A percentile compares a stretch with the other conserved stretches of the same genome.
These are phyloP conservation scores for Ceratina australensis DNA, from an alignment of 1,140 invertebrate species.

Conservation along the genomic window DNA sequence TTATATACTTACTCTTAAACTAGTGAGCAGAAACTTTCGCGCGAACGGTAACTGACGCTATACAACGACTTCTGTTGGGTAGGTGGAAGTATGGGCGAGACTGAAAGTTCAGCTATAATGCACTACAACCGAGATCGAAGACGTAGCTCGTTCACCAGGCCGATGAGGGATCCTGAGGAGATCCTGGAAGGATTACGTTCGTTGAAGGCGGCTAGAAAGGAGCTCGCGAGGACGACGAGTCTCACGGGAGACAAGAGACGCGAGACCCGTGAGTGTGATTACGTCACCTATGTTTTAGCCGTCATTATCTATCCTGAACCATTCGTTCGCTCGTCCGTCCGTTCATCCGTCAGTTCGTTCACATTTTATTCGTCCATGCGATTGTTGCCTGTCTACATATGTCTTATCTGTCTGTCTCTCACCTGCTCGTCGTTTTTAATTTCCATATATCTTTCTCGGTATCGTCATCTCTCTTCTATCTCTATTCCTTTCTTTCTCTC, in stretches of 20 bases:
- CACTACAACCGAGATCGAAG: conserved; percentile 85
- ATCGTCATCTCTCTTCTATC: conserved; percentile 20
- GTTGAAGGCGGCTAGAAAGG: conserved; percentile 87
- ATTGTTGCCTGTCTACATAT: conserved; percentile 40
- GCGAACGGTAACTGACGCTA: no score
- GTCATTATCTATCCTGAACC: conserved; percentile 35
- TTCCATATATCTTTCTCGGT: conserved; percentile 17
- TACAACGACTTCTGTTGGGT: background rate
- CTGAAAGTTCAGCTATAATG: conserved; percentile 79
- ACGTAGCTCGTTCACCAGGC: conserved; percentile 87
- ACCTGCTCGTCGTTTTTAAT: conserved; percentile 32
- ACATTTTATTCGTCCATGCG: conserved; percentile 3
- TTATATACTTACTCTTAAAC: no score
- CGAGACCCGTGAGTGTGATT: conserved; percentile 83
- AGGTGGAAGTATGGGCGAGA: conserved; percentile 79
- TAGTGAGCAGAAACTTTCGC: no score
- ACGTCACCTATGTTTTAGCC: conserved; percentile 33
- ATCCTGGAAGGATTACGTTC: conserved; percentile 83
- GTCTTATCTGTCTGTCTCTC: conserved; percentile 49
- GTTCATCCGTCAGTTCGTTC: conserved; percentile 38
- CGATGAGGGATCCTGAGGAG: conserved; percentile 88
- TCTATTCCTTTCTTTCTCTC: conserved; percentile 33
- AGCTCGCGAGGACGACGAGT: conserved; percentile 89
- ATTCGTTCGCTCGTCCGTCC: conserved; percentile 38
- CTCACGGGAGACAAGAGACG: conserved; percentile 82